These are phyloP conservation scores for Porites divaricata DNA, from an alignment of 92 coral and sea anemone species.

Conservation along the genomic window DNA sequence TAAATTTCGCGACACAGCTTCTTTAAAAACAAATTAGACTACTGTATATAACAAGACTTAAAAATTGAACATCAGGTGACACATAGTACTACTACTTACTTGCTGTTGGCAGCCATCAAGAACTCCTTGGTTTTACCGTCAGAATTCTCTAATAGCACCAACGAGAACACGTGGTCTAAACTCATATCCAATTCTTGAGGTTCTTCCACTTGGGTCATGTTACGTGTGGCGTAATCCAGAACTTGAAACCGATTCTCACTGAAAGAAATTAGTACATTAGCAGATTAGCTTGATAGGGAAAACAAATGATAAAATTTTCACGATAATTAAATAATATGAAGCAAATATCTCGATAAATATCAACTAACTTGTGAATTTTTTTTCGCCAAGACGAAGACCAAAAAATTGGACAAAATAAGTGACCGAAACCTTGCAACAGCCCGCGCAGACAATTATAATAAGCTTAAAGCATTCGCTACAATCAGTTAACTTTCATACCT, in stretches of 20 bases:
- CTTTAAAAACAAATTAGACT: not conserved
- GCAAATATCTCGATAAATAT: too few relatives aligned
- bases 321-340: too few relatives aligned
- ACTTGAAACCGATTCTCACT: slow-evolving; percentile 86
- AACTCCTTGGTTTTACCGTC: slow-evolving; percentile 89
- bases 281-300: not conserved
- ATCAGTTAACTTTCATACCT: slow-evolving; percentile 52
- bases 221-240: slow-evolving; percentile 91
- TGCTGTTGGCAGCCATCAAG: slow-evolving; percentile 77
- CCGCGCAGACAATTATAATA: too few relatives aligned
- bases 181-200: slow-evolving; percentile 53
- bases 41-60: not conserved
- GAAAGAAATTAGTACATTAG: slow-evolving; percentile 6
- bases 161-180: slow-evolving; percentile 72
- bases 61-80: not conserved
- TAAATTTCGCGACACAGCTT: too few relatives aligned
- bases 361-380: too few relatives aligned
- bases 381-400: too few relatives aligned
- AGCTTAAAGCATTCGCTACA: too few relatives aligned
- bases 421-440: too few relatives aligned
- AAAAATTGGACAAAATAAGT: too few relatives aligned
- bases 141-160: slow-evolving; percentile 89
- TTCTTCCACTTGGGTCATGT: slow-evolving; percentile 88
- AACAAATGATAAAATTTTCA: too few relatives aligned
- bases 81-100: slow-evolving; percentile 60